Evolutionary conservation across 2,797 vertebrate genomes (phyloP).

Genomic region (Mus caroli): DNA sequence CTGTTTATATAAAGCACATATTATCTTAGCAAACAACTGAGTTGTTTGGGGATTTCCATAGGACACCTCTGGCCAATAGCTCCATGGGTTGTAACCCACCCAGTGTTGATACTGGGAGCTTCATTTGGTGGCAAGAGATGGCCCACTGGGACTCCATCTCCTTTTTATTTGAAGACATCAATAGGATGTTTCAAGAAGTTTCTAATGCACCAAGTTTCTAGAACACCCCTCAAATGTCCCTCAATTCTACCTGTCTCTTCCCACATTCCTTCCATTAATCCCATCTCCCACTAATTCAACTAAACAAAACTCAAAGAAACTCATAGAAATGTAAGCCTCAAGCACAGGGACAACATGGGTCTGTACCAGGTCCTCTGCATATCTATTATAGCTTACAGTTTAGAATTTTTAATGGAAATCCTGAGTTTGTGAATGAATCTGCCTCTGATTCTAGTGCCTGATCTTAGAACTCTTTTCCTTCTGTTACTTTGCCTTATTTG

Average conservation of each 20-base stretch:
- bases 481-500: not conserved
- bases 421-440: not conserved
- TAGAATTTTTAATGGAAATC: not conserved
- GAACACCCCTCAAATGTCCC: not conserved
- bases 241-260: not conserved
- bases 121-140: not conserved
- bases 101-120: not conserved
- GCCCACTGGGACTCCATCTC: not conserved
- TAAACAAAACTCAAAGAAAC: no score
- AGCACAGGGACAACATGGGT: not conserved
- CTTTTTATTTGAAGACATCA: not conserved
- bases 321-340: not conserved
- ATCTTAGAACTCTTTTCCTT: not conserved
- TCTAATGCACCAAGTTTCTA: not conserved
- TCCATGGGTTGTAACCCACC: not conserved
- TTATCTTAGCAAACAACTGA: not conserved
- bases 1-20: not conserved
- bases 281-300: not conserved
- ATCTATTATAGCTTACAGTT: not conserved
- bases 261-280: not conserved
- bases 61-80: not conserved
- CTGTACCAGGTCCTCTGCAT: not conserved
- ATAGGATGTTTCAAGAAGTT: not conserved
- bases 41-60: not conserved
- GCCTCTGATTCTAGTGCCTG: not conserved